Conservation (phyloP, 2,888 invertebrate genomes). For the Phortica okadai region DNA sequence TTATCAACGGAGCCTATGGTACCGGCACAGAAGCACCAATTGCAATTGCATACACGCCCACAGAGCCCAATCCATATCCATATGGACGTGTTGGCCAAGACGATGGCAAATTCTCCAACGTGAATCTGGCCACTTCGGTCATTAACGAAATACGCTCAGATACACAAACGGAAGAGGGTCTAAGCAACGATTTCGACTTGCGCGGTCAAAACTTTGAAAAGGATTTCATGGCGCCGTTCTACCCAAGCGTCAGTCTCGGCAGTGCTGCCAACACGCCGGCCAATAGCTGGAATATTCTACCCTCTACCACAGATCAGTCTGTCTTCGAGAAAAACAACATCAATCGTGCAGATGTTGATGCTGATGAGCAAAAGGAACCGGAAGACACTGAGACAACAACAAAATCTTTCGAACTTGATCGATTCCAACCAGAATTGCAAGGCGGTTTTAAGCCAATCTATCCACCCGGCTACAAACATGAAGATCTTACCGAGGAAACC, state of each 20-base stretch:
- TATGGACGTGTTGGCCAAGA: conserved; percentile 37
- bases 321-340: conserved; percentile 73
- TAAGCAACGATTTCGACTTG: conserved; percentile 71
- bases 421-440: conserved; percentile 82
- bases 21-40: conserved; percentile 80
- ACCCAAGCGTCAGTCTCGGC: conserved; percentile 81
- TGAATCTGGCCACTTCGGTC: conserved; percentile 77
- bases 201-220: conserved; percentile 75
- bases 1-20: conserved; percentile 74
- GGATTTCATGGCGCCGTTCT: conserved; percentile 83
- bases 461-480: conserved; percentile 72
- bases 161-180: conserved; percentile 69
- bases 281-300: conserved; percentile 82
- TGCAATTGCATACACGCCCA: conserved; percentile 82
- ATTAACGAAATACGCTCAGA: conserved; percentile 77
- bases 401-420: conserved; percentile 81
- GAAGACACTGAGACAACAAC: conserved; percentile 73
- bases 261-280: conserved; percentile 76
- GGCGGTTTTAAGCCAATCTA: conserved; percentile 85
- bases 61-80: conserved; percentile 75
- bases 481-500: conserved; percentile 49
- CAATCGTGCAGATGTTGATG: conserved; percentile 69
- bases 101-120: conserved; percentile 74
- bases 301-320: conserved; percentile 62
- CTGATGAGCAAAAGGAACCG: conserved; percentile 43